phyloP scores from a whole-genome alignment of 2,888 invertebrate species.

The Miltochrista miniata region DNA sequence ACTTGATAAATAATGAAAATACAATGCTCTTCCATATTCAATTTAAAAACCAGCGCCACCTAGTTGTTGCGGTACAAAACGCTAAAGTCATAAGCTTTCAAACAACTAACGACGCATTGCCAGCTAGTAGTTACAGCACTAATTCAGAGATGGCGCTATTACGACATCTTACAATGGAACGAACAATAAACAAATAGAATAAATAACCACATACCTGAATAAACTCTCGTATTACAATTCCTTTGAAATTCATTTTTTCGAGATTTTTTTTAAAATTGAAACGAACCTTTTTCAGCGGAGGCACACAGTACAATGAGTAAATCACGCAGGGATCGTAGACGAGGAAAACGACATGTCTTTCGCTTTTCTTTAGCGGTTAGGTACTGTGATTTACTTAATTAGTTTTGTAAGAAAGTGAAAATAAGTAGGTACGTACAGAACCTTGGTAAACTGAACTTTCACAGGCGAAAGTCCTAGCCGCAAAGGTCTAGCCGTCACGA shows the following conservation, averaged over 20 bases:
- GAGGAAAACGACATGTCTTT: neutral
- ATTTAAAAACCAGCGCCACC: slow-evolving; percentile 1
- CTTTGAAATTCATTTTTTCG: slow-evolving; percentile 2
- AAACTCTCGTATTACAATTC: slow-evolving; percentile 6
- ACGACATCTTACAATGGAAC: neutral
- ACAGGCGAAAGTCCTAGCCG: neutral
- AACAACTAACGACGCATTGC: too few species aligned
- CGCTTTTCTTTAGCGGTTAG: neutral
- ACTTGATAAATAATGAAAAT: too few species aligned
- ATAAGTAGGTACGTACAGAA: neutral
- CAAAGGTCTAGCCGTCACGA: neutral
- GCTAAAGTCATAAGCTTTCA: neutral
- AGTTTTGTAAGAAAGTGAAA: slow-evolving; percentile 2
- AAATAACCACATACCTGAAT: slow-evolving; percentile 11
- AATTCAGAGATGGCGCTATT: slow-evolving; percentile 3
- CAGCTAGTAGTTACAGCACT: neutral
- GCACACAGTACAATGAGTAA: neutral
- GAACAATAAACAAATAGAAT: neutral
- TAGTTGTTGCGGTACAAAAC: neutral
- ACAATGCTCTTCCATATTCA: too few species aligned
- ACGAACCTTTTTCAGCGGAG: neutral
- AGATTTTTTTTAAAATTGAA: neutral
- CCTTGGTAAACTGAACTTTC: neutral
- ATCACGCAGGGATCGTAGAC: neutral
- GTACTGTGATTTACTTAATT: neutral